Evolutionary conservation across 2,888 invertebrate genomes (phyloP), one percentile per base, ranked within the genome.

Genomic region (Heterodera filipjevi): DNA sequence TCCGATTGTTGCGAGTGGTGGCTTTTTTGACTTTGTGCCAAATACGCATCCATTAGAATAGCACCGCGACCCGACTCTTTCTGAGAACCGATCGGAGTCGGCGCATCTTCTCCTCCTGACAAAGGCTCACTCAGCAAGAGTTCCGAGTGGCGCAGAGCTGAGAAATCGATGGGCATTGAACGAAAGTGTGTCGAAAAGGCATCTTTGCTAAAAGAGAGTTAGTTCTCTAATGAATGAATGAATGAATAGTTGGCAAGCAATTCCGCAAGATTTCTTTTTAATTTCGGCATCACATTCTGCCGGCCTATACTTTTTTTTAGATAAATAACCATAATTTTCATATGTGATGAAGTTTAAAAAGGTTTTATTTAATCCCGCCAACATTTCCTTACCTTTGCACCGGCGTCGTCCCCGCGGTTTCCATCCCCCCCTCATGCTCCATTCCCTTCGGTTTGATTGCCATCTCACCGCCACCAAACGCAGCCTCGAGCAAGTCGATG

Each of bases 91-190:
- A 70, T 70, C 32, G 77, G 79, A 30, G 46, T 33, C 44, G 66
- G 64, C 44, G 30, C 53, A 30, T 77, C 79, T 2, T 32, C 49
- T 3, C 46, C 64, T 8, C 33, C 44, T 8, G 33, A 30, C 19
- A 49, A 30, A 44, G 12, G n/a, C 46, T 68, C 44, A 19, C 6
- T 14, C 75, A 66, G n/a, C 30, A 78, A 66, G 22, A 79, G 59
- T 27, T 79, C 72, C 30, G 66, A 72, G 30, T 79, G 35, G 27
- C 77, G 73, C 73, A 81, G 66, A 14, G 81, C 80, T 14, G 81
- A 81, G 66, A 81, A 81, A 73, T 81, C 81, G 33, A 81, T 66
- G 8, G 81, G 79, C 53, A 79, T 71, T n/a, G 78, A 35, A 53
- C 49, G n/a, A 46, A 72, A 77, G 68, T 74, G 44, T 32, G 78